Evolutionary conservation across 2,888 invertebrate genomes (phyloP), one percentile per base, ranked within the genome.

Genomic region (Tiliacea aurago): DNA sequence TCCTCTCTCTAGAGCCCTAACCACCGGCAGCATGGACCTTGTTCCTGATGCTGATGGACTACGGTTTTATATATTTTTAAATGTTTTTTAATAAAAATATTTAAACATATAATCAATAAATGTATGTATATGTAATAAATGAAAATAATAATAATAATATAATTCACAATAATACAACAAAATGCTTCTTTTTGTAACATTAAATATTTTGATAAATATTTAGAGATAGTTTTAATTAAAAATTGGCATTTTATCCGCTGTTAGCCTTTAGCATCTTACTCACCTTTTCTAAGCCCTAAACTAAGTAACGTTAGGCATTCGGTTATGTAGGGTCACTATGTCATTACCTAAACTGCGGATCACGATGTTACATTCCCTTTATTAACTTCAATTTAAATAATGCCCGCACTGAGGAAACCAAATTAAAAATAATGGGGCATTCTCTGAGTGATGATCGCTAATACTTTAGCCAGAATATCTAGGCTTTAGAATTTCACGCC

Each of bases 311-410:
- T 78, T 78, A 78, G 45, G 41, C 11, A 45, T 78, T 61, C 11
- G 4, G 41, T 33, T 70, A 23, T 53, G 41, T 70, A 43, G 51
- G 58, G 51, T 45, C 28, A 61, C 47, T 49, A 33, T 70, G 70
- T 70, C 61, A 75, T 70, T 75, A 69, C 41, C 41, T 53, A 43
- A 70, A 61, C 47, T 70, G 47, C 33, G 23, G 20, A 47, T 70
- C 37, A 75, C 37, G 53, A 33, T 78, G 47, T 58, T 51, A 76
- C 67, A 51, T 59, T 45, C 53, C 53, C 78, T 47, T 75, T 61
- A 78, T 23, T 75, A 69, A 18, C n/a, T 61, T 53, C 47, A 53
- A 53, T 78, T 70, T 47, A 49, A 75, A 53, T 75, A 47, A 70
- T 55, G 20, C 41, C n/a, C 20, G 4, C 10, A 41, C 28, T 47